These are phyloP conservation scores for Sphaerophoria taeniata DNA, from an alignment of 2,888 invertebrate genomes.

Conservation along the genomic window DNA sequence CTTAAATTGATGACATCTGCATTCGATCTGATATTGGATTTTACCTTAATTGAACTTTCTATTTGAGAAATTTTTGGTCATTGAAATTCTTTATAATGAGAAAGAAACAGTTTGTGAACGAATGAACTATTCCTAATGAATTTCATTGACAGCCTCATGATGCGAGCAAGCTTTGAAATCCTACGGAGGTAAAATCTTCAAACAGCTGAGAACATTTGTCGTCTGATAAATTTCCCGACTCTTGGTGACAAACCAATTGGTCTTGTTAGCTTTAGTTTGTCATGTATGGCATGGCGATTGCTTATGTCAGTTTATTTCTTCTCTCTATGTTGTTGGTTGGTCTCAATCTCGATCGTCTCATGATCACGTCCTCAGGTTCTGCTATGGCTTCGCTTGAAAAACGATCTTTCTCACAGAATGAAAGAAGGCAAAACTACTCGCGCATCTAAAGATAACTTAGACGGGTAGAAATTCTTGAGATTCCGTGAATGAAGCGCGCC, in stretches of 20 bases:
- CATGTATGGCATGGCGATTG: slow-evolving; percentile 47
- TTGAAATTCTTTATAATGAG: no score
- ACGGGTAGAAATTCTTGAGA: slow-evolving; percentile 72
- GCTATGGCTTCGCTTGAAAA: slow-evolving; percentile 48
- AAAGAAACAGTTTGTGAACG: no score
- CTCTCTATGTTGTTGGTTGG: not conserved
- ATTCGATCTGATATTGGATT: not conserved
- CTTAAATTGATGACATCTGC: not conserved
- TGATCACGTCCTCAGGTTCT: slow-evolving; percentile 29
- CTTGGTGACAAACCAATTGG: slow-evolving; percentile 63
- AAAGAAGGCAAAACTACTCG: slow-evolving; percentile 45
- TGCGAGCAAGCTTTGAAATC: no score
- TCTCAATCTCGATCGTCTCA: slow-evolving; percentile 28
- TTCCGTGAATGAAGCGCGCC: slow-evolving; percentile 74
- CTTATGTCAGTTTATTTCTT: slow-evolving; percentile 56
- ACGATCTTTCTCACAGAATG: slow-evolving; percentile 38
- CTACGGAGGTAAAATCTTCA: slow-evolving; percentile 19
- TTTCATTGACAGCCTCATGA: no score
- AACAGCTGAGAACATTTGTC: slow-evolving; percentile 72
- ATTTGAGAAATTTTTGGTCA: no score
- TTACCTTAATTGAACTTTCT: no score
- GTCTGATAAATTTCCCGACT: slow-evolving; percentile 63
- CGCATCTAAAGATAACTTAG: slow-evolving; percentile 73
- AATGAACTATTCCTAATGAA: no score
- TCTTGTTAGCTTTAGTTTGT: slow-evolving; percentile 57